These are phyloP conservation scores for Caenorhabditis panamensis DNA, from an alignment of 2,888 invertebrate genomes.

Conservation along the genomic window DNA sequence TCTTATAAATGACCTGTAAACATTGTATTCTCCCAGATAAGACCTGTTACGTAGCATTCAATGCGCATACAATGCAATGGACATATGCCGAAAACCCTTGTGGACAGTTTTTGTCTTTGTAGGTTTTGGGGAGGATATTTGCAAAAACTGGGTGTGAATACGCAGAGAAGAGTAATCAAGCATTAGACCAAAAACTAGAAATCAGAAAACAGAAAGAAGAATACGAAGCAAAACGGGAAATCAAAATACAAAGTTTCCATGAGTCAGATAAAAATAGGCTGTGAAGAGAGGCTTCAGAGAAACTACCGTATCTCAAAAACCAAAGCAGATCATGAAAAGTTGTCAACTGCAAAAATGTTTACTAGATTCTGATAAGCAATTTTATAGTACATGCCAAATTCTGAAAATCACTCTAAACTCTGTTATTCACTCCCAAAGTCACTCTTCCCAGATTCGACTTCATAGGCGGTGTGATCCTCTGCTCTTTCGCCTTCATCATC, in stretches of 20 bases:
- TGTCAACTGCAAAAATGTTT: too few species aligned
- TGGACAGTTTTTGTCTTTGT: slow-evolving; percentile 51
- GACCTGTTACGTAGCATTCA: slow-evolving; percentile 47
- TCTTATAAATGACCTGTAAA: too few species aligned
- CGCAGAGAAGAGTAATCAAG: background rate
- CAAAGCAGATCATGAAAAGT: too few species aligned
- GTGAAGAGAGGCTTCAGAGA: too few species aligned
- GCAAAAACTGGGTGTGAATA: background rate
- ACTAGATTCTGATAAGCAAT: too few species aligned
- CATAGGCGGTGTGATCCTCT: slow-evolving; percentile 48
- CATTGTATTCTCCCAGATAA: slow-evolving; percentile 31
- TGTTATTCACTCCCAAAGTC: background rate
- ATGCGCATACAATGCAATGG: slow-evolving; percentile 51
- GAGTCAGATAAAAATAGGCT: too few species aligned
- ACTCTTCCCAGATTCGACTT: slow-evolving; percentile 48
- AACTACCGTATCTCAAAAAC: too few species aligned
- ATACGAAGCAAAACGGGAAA: too few species aligned
- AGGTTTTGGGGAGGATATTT: background rate
- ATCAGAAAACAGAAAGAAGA: background rate
- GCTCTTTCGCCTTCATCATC: slow-evolving; percentile 39
- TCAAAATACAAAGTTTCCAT: too few species aligned
- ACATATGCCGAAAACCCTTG: slow-evolving; percentile 43
- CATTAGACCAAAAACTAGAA: background rate
- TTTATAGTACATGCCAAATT: too few species aligned
- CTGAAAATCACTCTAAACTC: too few species aligned